Base-by-base conservation (phyloP, 2,113 vertebrate genomes). In the Fulica atra region DNA sequence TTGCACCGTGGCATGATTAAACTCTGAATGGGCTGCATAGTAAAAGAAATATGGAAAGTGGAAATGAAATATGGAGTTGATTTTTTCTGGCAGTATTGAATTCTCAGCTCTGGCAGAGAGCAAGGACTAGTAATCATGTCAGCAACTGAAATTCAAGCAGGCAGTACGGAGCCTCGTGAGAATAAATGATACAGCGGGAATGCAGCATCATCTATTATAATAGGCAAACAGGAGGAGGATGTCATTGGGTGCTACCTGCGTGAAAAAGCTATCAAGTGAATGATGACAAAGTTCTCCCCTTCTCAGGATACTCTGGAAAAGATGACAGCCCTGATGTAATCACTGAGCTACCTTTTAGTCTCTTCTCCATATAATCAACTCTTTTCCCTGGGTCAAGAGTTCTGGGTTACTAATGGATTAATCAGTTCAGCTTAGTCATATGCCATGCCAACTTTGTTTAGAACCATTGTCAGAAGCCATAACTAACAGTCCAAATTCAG, bases 401-500 rank as follows among this genome's bases (percentile, higher is more conserved):
- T 94, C 68, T 38, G 54, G 35, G 48, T 81, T 70, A 65, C 74
- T 92, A 95, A 91, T 82, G 81, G 88, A 95, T 94, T 79, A 81
- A 20, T 91, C 86, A 83, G 48, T 92, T 88, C 61, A 61, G 18
- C 74, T 15, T 78, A 51, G 38, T 88, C 44, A 8, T 71, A 24
- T 80, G 44, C 72, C 51, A 48, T 11, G 10, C 60, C 74, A 93
- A 54, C 28, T 94, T 90, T 89, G 81, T 88, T 94, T 88, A 93
- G 51, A 16, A 46, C n/a, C 13, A 3, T 59, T 94, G 87, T 88
- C 71, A 85, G 57, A 93, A 88, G 56, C 85, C 64, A 90, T 92
- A 89, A 92, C 77, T 94, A 88, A 94, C 36, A 85, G 33, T 19
- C 54, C 35, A 95, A 85, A 96, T 90, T 48, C 81, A 84, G 79